A percentile compares a stretch with the other conserved stretches of the same genome.
These are phyloP conservation scores for Lycophotia porphyrea DNA, from an alignment of 2,888 invertebrate species.

Conservation along the genomic window DNA sequence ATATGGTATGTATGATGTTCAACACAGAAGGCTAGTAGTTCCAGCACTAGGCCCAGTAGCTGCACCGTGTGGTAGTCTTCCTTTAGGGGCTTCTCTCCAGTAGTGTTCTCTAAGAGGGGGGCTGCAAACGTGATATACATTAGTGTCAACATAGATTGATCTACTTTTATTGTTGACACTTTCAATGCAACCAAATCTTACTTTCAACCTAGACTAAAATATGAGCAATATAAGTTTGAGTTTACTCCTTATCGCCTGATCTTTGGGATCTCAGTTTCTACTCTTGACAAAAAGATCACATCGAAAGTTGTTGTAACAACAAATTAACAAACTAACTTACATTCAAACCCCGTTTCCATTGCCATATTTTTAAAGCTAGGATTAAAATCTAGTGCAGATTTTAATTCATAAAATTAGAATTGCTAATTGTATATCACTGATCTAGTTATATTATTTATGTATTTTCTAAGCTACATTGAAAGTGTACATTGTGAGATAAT, in stretches of 20 bases:
- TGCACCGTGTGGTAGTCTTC: conserved; percentile 99
- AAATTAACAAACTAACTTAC: conserved; percentile 41
- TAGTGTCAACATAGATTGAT: background rate
- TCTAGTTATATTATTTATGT: conserved; percentile 9
- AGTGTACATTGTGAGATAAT: conserved; percentile 7
- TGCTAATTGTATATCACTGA: conserved; percentile 42
- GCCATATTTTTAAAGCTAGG: conserved; percentile 40
- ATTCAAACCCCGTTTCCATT: conserved; percentile 55
- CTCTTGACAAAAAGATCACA: conserved; percentile 21
- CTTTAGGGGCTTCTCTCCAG: conserved; percentile 96
- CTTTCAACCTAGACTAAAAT: background rate
- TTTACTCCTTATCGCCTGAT: background rate
- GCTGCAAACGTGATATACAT: conserved; percentile 86
- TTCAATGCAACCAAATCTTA: background rate
- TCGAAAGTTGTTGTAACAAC: conserved; percentile 19
- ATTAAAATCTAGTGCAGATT: conserved; percentile 45
- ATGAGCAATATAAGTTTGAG: background rate
- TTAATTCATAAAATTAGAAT: conserved; percentile 48
- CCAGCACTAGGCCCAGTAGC: conserved; percentile 97
- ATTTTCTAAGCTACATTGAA: conserved; percentile 15
- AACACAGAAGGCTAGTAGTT: conserved; percentile 99
- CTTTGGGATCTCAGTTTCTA: too few relatives aligned
- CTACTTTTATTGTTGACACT: background rate
- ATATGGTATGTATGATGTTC: conserved; percentile 99
- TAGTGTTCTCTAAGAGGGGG: conserved; percentile 98